Evolutionary conservation across 1,140 invertebrate species (phyloP), one percentile per base, ranked within the genome.

Genomic region (Wiebesia pumilae): DNA sequence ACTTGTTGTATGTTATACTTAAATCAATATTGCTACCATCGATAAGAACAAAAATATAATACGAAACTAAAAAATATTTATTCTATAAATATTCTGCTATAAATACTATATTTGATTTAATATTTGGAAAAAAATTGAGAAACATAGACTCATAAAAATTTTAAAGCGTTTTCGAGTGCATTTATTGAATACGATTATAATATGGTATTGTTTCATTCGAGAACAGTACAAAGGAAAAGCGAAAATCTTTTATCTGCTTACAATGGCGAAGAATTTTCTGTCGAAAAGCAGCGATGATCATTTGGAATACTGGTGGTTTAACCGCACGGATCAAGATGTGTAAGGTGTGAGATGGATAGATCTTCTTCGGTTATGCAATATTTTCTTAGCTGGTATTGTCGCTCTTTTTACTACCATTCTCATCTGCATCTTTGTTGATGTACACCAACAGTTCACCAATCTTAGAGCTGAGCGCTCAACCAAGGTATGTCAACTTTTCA

Each of bases 371-470:
- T 94, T 95, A 21, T 96, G 95, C 87, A 95, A 95, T 40, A 95
- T 94, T 27, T 94, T 96, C 85, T 94, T 96, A 10, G 93, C 95
- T 43, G 95, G 95, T 88, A 94, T 95, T 7, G 95, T 95, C 87
- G 94, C 96, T n/a, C 94, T 96, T 4, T 95, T 95, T 51, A 96
- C 96, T 16, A 94, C 95, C 33, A 95, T 95, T 65, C 94, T 96
- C 62, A 94, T 96, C 84, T 96, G 96, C 95, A 93, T 96, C 7
- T 96, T 96, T 90, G 95, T 96, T 54, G 96, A 96, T 89, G 95
- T 96, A 47, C 94, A 95, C 88, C 94, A 96, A 86, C 96, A 96
- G 91, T 95, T 96, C 81, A 95, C 95, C 19, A 95, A 95, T 14
- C 93, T 96, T 12, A 94, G 95, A 87, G 94, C 93, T 69, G 95